A percentile compares a stretch with the other conserved stretches of the same genome.
Conservation (phyloP, 2,797 vertebrate genomes). For the Alosa sapidissima region DNA sequence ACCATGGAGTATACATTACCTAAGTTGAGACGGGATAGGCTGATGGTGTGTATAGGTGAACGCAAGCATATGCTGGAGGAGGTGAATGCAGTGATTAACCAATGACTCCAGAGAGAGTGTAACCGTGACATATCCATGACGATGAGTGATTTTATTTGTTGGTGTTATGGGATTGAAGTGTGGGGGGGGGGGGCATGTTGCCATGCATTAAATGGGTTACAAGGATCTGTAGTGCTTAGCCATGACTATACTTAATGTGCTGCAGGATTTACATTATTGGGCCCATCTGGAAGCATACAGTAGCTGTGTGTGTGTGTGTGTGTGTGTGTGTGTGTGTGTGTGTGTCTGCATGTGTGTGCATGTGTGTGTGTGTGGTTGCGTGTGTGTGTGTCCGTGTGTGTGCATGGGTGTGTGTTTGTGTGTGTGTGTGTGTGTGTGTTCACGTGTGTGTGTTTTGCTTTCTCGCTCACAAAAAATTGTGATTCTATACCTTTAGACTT, state of each 20-base stretch:
- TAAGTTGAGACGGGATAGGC: not conserved
- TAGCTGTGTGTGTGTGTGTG: constrained; percentile 25
- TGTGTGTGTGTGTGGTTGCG: not conserved
- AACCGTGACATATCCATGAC: constrained; percentile 1
- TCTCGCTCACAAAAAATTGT: not conserved
- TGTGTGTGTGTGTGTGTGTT: not conserved
- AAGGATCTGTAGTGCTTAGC: constrained; percentile 11
- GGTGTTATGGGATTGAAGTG: not conserved
- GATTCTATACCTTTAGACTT: not conserved
- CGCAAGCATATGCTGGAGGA: not conserved
- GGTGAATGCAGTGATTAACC: constrained; percentile 2
- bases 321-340: not conserved
- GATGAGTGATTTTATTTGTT: not conserved
- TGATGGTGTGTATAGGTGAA: not conserved
- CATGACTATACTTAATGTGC: not conserved
- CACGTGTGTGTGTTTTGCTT: not conserved
- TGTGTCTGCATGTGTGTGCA: not conserved
- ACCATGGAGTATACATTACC: not conserved
- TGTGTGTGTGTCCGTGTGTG: not conserved
- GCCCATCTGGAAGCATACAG: constrained; percentile 4
- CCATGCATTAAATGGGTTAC: not conserved
- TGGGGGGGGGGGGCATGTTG: not conserved
- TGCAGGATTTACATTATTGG: not conserved
- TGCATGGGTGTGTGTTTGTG: not conserved
- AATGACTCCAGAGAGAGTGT: not conserved